Evolutionary conservation across 1,140 invertebrate genomes (phyloP).

Genomic region (Ips typographus): DNA sequence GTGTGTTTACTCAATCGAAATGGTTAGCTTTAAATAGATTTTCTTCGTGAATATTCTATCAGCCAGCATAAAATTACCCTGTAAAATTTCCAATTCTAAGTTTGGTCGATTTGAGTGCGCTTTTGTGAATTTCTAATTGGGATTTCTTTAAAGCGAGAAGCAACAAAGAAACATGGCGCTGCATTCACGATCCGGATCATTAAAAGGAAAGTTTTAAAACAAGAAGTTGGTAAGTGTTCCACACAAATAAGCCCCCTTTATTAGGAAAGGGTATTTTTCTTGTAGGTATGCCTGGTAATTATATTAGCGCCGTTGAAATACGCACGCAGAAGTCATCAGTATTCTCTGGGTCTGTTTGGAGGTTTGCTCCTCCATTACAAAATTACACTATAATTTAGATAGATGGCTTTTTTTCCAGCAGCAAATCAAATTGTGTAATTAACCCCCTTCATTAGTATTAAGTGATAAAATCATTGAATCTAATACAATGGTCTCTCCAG

Average conservation of each 20-base stretch:
- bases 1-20: constrained; percentile 30
- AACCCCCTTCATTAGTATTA: too few species aligned
- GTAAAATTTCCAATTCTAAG: constrained; percentile 29
- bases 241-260: neutral
- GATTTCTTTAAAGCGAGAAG: constrained; percentile 7
- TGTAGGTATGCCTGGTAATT: constrained; percentile 5
- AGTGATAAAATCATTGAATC: too few species aligned
- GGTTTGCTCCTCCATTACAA: constrained; percentile 3
- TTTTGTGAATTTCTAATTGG: constrained; percentile 18
- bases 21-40: constrained; percentile 28
- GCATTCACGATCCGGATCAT: neutral
- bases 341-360: neutral
- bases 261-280: neutral
- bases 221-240: neutral
- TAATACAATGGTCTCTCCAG: neutral
- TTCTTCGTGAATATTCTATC: constrained; percentile 26
- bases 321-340: constrained; percentile 7
- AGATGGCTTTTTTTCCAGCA: neutral
- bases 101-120: constrained; percentile 11
- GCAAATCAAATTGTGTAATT: too few species aligned
- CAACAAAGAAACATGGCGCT: constrained; percentile 12
- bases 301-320: constrained; percentile 2
- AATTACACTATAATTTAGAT: constrained; percentile 7
- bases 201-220: neutral
- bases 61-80: constrained; percentile 19